A percentile compares a stretch with the other conserved stretches of the same genome.
Evolutionary conservation across 2,797 vertebrate species (phyloP).

Genomic region (Hemibagrus guttatus): DNA sequence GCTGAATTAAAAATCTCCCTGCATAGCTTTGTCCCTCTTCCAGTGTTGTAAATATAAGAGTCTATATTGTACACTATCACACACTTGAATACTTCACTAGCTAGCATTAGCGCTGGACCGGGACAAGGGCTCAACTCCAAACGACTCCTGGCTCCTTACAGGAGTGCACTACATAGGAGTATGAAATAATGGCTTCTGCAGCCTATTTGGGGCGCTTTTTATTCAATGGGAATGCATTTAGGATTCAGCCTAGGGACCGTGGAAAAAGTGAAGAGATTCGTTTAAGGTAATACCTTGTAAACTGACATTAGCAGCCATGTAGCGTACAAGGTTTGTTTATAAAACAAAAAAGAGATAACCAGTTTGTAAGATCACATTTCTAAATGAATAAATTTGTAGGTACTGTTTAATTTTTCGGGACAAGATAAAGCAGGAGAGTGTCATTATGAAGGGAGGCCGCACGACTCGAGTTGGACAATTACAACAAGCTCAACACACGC

Average conservation of each 20-base stretch:
- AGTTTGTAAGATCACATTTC: no score
- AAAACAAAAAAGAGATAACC: neutral
- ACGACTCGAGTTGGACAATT: slow-evolving; percentile 6
- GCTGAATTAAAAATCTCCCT: neutral
- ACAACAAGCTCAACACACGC: slow-evolving; percentile 18
- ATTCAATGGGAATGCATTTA: neutral
- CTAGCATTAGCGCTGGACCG: slow-evolving; percentile 13
- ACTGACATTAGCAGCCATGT: neutral
- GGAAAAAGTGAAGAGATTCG: neutral
- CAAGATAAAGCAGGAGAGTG: neutral
- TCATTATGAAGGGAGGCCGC: slow-evolving; percentile 31
- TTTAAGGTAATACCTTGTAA: neutral
- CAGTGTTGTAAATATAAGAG: neutral
- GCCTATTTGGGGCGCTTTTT: neutral
- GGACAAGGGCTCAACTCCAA: slow-evolving; percentile 6
- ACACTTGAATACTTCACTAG: neutral
- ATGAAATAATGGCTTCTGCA: neutral
- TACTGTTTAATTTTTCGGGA: neutral
- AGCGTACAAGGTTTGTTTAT: neutral
- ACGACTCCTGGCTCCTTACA: neutral
- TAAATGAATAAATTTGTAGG: neutral
- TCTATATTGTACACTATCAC: neutral
- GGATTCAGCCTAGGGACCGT: slow-evolving; percentile 6
- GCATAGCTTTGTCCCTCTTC: neutral
- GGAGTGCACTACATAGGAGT: neutral